Conservation (phyloP, 2,797 vertebrate genomes). For the Pampus argenteus region DNA sequence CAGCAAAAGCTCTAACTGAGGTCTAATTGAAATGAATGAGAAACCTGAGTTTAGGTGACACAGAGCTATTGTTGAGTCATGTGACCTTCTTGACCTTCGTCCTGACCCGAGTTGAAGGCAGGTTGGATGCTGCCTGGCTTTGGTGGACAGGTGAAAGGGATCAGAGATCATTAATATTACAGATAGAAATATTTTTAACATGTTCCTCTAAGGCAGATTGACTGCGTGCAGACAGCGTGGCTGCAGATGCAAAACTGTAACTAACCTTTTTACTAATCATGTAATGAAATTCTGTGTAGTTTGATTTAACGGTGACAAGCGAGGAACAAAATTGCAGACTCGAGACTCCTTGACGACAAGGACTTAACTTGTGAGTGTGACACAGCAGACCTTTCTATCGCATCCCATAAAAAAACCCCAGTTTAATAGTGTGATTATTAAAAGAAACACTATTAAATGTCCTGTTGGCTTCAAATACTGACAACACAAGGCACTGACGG, state of each 20-base stretch:
- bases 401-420: constrained; percentile 21
- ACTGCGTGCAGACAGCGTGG: background rate
- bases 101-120: background rate
- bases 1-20: constrained; percentile 1
- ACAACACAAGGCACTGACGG: constrained; percentile 14
- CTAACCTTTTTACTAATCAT: background rate
- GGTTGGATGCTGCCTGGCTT: background rate
- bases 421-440: constrained; percentile 26
- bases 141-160: background rate
- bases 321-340: background rate
- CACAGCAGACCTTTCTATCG: background rate
- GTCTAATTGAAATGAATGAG: background rate
- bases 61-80: constrained; percentile 3
- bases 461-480: constrained; percentile 6
- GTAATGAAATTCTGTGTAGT: background rate
- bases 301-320: background rate
- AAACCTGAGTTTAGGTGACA: background rate
- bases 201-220: background rate
- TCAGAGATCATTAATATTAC: background rate
- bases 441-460: constrained; percentile 17
- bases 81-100: constrained; percentile 6
- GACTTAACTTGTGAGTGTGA: background rate
- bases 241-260: background rate
- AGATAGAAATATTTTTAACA: background rate
- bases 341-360: background rate